phyloP scores from a whole-genome alignment of 2,797 vertebrate species.

The Moxostoma hubbsi region DNA sequence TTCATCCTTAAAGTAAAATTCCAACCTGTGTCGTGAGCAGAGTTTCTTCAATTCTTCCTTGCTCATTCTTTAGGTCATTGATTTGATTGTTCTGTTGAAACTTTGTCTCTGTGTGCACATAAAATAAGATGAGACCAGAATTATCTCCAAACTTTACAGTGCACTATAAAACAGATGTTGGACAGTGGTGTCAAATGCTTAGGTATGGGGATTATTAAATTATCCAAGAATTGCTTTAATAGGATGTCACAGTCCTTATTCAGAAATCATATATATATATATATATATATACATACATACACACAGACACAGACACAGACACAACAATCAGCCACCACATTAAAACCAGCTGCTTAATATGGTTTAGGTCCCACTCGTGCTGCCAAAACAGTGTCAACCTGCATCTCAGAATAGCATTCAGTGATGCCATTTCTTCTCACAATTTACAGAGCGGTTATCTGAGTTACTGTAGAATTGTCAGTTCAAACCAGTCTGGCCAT shows the following conservation, averaged over 20 bases:
- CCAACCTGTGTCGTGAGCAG: slow-evolving; percentile 81
- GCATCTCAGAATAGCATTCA: too few species aligned
- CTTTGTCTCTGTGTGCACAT: slow-evolving; percentile 77
- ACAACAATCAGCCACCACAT: too few species aligned
- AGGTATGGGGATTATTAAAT: not conserved
- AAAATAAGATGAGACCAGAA: not conserved
- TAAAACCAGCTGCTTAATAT: too few species aligned
- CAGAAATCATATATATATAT: not conserved
- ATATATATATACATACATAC: too few species aligned
- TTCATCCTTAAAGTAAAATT: not conserved
- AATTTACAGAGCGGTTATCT: too few species aligned
- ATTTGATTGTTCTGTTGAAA: slow-evolving; percentile 82
- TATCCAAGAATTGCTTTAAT: not conserved
- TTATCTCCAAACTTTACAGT: not conserved
- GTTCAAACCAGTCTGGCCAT: too few species aligned
- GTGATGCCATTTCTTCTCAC: too few species aligned
- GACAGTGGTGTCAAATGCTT: not conserved
- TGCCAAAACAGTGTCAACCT: too few species aligned
- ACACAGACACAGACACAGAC: too few species aligned
- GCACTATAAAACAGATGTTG: not conserved
- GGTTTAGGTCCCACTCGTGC: too few species aligned
- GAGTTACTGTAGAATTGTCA: too few species aligned
- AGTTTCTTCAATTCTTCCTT: slow-evolving; percentile 80
- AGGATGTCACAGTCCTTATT: not conserved
- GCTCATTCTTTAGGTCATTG: slow-evolving; percentile 82